phyloP scores from a whole-genome alignment of 2,797 vertebrate genomes.

The Ispidina picta region DNA sequence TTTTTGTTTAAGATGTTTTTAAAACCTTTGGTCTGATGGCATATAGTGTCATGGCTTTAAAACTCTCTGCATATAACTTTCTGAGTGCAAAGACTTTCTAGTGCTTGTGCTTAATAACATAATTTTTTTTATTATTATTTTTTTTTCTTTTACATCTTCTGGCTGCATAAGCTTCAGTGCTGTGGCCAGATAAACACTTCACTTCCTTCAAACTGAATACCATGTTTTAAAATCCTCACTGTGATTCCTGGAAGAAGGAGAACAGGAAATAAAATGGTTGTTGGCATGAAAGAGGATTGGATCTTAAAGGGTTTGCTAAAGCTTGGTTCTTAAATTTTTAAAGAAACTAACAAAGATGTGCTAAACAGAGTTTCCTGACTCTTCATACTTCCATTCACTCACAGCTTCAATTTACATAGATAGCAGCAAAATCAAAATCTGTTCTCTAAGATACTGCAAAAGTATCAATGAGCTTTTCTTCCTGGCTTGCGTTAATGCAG shows the following conservation, averaged over 20 bases:
- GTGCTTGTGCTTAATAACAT: background rate
- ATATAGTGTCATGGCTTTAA: background rate
- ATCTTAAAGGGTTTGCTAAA: background rate
- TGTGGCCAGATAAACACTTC: background rate
- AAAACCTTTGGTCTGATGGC: background rate
- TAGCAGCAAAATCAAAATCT: background rate
- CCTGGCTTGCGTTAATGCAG: background rate
- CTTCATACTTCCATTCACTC: background rate
- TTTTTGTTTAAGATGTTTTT: fast-evolving
- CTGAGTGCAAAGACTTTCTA: background rate
- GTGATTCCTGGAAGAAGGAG: background rate
- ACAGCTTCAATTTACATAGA: background rate
- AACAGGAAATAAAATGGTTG: background rate
- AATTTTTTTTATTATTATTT: background rate
- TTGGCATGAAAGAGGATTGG: background rate
- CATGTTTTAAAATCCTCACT: background rate
- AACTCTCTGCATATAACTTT: background rate
- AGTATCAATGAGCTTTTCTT: background rate
- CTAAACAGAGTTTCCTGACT: background rate
- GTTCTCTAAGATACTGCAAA: background rate
- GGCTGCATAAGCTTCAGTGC: background rate
- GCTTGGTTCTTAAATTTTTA: background rate
- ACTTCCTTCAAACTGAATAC: background rate
- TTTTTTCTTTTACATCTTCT: background rate
- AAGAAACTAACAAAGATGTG: background rate